phyloP scores from a whole-genome alignment of 2,113 vertebrate genomes.

The Tricholaema leucomelas region DNA sequence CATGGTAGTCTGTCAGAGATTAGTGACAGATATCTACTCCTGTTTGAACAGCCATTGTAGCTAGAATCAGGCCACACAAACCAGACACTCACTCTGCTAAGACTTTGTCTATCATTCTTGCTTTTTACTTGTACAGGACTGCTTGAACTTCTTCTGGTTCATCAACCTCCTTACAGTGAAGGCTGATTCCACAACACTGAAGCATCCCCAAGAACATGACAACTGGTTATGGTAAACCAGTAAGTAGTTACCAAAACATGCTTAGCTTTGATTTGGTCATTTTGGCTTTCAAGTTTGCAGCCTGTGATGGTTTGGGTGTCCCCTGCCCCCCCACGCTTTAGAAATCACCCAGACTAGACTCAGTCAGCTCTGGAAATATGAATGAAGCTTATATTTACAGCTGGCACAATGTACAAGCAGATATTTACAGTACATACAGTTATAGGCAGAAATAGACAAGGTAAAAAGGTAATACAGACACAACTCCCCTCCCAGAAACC shows the following conservation, averaged over 20 bases:
- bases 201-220: not conserved
- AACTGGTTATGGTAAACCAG: not conserved
- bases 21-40: not conserved
- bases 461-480: too few species aligned
- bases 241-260: not conserved
- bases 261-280: not conserved
- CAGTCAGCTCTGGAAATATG: too few species aligned
- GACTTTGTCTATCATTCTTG: not conserved
- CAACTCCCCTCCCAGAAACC: too few species aligned
- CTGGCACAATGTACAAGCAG: too few species aligned
- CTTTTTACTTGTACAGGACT: not conserved
- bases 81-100: not conserved
- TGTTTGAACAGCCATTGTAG: not conserved
- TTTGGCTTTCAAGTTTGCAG: not conserved
- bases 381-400: too few species aligned
- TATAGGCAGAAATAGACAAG: too few species aligned
- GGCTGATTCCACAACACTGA: not conserved
- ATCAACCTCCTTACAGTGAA: not conserved
- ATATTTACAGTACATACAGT: too few species aligned
- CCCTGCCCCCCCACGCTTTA: too few species aligned
- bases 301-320: too few species aligned
- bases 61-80: not conserved
- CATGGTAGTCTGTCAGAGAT: not conserved
- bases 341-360: too few species aligned
- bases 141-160: not conserved